Base-by-base conservation (phyloP, 2,113 vertebrate species). In the Aegypius monachus region DNA sequence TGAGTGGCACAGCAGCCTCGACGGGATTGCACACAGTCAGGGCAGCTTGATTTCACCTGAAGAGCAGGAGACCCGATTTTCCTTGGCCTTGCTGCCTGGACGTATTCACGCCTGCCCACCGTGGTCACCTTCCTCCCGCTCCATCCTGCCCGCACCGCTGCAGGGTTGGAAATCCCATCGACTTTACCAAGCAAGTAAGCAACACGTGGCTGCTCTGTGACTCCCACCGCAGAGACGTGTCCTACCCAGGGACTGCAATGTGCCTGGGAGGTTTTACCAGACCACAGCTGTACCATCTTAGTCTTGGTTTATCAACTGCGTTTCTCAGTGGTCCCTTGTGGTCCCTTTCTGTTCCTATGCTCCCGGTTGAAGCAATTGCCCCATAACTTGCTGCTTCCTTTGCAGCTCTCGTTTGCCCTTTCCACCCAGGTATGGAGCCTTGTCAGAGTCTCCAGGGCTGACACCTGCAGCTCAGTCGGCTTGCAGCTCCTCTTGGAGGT, bases 111-210 rank as follows among this genome's bases (percentile, higher is more conserved):
- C 9, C 34, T 62, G 40, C 31, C 42, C 45, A 23, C 26, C 4
- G 1, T 1, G 3, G 27, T 25, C 70, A 36, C 19, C 21, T 79
- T 74, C 55, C 20, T 79, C 62, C 50, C 1, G 0, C 42, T 59
- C 34, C 48, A n/a, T 23, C 38, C 79, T 4, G 2, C 31, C 10
- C 1, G 0, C 2, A 0, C 8, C 31, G 26, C 59, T 74, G 21
- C 21, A 13, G 40, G 11, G 26, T 1, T 31, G 43, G 43, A 47
- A 63, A 72, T 36, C 27, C 36, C 17, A 2, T n/a, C 3, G 5
- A 0, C 27, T 81, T 65, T 17, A 45, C 43, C n/a, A 22, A 62
- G 59, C 12, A 55, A 65, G 34, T 7, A 31, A 82, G 63, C 5
- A 9, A 11, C 7, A 2, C 2, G 38, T 3, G 2, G 2, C 16